Evolutionary conservation across 1,140 invertebrate species (phyloP).

Genomic region (Yoshiicerus persimilis): DNA sequence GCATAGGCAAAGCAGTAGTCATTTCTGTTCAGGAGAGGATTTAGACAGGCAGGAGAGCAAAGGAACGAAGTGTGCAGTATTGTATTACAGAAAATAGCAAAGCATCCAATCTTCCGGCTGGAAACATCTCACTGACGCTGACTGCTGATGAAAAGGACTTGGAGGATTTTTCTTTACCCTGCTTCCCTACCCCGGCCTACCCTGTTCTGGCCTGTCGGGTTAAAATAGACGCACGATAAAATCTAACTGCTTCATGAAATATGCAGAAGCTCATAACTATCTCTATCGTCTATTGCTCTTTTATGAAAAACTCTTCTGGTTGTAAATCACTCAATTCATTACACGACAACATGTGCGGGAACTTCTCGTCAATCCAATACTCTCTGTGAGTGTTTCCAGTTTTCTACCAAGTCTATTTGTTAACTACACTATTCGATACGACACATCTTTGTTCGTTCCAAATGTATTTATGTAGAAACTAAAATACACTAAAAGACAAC

Average conservation of each 20-base stretch:
- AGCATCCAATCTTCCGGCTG: conserved; percentile 1
- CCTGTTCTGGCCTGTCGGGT: neutral
- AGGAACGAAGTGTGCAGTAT: neutral
- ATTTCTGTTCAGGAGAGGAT: neutral
- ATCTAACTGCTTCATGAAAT: conserved; percentile 30
- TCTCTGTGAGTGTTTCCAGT: neutral
- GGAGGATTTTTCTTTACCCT: neutral
- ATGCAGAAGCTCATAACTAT: conserved; percentile 11
- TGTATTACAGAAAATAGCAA: neutral
- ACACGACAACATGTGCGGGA: conserved; percentile 6
- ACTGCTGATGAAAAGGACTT: conserved; percentile 7
- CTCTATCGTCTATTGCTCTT: neutral
- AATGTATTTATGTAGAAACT: neutral
- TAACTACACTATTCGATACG: neutral
- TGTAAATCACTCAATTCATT: conserved; percentile 23
- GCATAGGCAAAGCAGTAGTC: neutral
- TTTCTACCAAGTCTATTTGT: neutral
- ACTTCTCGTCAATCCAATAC: neutral
- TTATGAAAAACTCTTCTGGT: neutral
- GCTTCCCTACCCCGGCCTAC: too few species aligned
- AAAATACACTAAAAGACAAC: neutral
- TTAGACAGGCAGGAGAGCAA: neutral
- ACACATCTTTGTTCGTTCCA: neutral
- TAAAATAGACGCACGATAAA: conserved; percentile 22
- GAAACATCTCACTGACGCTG: conserved; percentile 18